phyloP scores from a whole-genome alignment of 2,888 invertebrate genomes.

The Microplitis manilae region DNA sequence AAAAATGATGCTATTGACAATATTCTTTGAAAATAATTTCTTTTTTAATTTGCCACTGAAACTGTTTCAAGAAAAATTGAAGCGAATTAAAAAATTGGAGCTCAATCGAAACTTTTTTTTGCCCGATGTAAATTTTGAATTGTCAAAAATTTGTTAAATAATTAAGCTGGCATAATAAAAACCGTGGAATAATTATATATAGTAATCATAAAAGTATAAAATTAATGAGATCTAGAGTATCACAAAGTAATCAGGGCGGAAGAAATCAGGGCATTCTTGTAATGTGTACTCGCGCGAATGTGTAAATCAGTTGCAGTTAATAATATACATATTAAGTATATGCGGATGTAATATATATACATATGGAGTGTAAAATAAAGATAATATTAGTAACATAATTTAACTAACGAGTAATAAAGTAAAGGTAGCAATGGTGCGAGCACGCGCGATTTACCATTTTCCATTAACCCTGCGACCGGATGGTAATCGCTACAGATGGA shows the following conservation, averaged over 20 bases:
- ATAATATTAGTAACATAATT: conserved; percentile 19
- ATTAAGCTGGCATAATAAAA: too few species aligned
- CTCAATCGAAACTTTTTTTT: too few species aligned
- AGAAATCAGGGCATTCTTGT: conserved; percentile 23
- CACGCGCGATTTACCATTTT: conserved; percentile 46
- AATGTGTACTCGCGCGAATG: conserved; percentile 4
- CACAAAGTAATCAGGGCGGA: conserved; percentile 23
- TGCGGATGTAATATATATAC: conserved; percentile 23
- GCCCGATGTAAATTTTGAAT: too few species aligned
- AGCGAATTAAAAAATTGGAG: too few species aligned
- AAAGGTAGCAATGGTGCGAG: conserved; percentile 14
- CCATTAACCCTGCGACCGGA: conserved; percentile 50
- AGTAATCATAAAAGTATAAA: conserved; percentile 25
- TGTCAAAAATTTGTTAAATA: too few species aligned
- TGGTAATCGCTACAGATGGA: conserved; percentile 41
- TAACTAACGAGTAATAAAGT: too few species aligned
- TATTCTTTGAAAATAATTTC: neutral
- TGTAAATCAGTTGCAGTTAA: conserved; percentile 25
- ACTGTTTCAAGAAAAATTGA: too few species aligned
- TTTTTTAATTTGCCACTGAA: neutral
- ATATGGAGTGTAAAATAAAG: conserved; percentile 53
- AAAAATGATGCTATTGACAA: neutral
- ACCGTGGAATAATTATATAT: too few species aligned
- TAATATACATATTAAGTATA: conserved; percentile 18
- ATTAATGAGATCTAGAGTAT: conserved; percentile 35